phyloP scores from a whole-genome alignment of 2,888 invertebrate species.

The Abrostola triplasia region DNA sequence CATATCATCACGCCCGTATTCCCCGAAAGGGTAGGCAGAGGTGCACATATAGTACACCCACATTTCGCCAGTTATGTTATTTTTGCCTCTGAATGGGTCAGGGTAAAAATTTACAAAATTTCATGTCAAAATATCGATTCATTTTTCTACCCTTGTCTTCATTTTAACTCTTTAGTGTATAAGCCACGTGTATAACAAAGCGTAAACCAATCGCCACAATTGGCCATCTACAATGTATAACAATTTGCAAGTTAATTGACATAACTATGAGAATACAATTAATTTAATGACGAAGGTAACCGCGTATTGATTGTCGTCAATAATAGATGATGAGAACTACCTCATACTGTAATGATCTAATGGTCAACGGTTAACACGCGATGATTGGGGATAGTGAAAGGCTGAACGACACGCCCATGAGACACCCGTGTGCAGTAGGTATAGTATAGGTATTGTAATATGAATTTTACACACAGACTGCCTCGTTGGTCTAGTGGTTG shows the following conservation, averaged over 20 bases:
- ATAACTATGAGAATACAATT: constrained; percentile 48
- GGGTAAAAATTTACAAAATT: no score
- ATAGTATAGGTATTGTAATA: not conserved
- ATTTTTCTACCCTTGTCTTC: not conserved
- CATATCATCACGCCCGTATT: no score
- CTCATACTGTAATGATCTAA: constrained; percentile 19
- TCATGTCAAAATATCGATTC: not conserved
- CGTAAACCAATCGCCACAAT: constrained; percentile 8
- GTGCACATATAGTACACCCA: no score
- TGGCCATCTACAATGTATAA: constrained; percentile 27
- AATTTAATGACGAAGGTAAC: constrained; percentile 24
- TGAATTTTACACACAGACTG: no score
- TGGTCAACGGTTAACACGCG: constrained; percentile 9
- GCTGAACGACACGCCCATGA: constrained; percentile 31
- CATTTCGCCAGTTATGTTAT: no score
- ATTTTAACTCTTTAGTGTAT: not conserved
- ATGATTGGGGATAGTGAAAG: constrained; percentile 2
- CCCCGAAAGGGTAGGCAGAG: no score
- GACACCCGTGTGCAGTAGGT: not conserved
- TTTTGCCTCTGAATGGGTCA: no score
- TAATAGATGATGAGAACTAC: constrained; percentile 40
- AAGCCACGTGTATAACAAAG: constrained; percentile 10
- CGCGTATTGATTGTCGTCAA: constrained; percentile 30
- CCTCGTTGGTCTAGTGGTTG: no score
- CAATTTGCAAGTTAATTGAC: constrained; percentile 50